Conservation (phyloP, 2,113 vertebrate species). For the Dipodomys ordii region DNA sequence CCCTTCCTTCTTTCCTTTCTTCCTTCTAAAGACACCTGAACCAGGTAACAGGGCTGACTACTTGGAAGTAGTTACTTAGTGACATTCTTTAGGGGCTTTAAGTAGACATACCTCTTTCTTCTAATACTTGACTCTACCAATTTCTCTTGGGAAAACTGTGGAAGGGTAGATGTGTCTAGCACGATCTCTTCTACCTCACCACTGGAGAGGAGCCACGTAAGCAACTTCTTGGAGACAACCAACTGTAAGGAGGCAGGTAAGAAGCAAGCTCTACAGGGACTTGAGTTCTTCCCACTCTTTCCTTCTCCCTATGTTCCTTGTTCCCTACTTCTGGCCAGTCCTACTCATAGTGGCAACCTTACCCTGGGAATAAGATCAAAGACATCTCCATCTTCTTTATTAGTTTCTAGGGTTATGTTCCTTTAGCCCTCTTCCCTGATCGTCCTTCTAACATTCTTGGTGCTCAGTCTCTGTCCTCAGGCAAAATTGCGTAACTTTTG, state of each 20-base stretch:
- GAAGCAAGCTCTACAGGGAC: conserved; percentile 39
- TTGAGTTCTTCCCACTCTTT: background rate
- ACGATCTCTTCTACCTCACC: background rate
- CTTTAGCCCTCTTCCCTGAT: conserved; percentile 41
- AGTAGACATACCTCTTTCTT: conserved; percentile 50
- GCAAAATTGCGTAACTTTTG: conserved; percentile 45
- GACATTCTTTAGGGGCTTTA: conserved; percentile 64
- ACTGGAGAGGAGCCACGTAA: background rate
- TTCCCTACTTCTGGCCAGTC: conserved; percentile 31
- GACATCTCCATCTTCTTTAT: background rate
- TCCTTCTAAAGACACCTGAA: conserved; percentile 13
- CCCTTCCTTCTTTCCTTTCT: conserved; percentile 34
- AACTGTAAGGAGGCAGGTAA: background rate
- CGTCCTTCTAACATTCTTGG: conserved; percentile 12
- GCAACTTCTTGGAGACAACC: background rate
- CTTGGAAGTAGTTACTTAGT: conserved; percentile 28
- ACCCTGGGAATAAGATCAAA: conserved; percentile 4
- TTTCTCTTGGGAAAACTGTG: conserved; percentile 31
- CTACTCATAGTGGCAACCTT: conserved; percentile 31
- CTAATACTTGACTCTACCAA: conserved; percentile 9
- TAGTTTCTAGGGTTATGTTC: background rate
- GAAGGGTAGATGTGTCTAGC: background rate
- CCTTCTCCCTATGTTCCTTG: background rate
- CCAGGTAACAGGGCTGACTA: conserved; percentile 42
- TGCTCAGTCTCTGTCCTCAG: conserved; percentile 2